Evolutionary conservation across 2,113 vertebrate genomes (phyloP).

Genomic region (Pteropus alecto): DNA sequence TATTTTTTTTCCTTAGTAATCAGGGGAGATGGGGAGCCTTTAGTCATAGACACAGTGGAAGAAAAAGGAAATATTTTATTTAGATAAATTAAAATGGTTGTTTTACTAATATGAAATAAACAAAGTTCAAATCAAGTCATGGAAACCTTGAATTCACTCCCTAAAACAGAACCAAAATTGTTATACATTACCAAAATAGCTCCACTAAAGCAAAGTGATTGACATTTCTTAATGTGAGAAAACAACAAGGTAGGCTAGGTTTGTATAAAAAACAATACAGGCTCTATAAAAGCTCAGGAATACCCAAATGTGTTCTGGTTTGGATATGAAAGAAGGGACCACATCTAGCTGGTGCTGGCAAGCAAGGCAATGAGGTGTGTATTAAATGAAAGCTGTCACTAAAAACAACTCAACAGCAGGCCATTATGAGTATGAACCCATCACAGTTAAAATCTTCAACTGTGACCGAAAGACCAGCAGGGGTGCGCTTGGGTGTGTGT

Average conservation of each 20-base stretch:
- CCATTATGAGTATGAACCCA: slow-evolving; percentile 52
- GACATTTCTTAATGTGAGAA: slow-evolving; percentile 70
- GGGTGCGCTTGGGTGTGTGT: background rate
- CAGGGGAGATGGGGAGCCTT: background rate
- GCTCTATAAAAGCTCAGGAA: slow-evolving; percentile 62
- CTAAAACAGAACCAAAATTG: slow-evolving; percentile 19
- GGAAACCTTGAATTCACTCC: slow-evolving; percentile 42
- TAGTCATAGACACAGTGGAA: slow-evolving; percentile 49
- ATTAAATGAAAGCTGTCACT: slow-evolving; percentile 71
- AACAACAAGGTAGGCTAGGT: slow-evolving; percentile 66
- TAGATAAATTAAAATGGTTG: slow-evolving; percentile 53
- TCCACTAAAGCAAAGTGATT: slow-evolving; percentile 49
- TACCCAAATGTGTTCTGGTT: slow-evolving; percentile 59
- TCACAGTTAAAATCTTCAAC: slow-evolving; percentile 59
- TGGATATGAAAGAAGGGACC: slow-evolving; percentile 52
- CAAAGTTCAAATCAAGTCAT: slow-evolving; percentile 38
- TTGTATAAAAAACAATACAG: slow-evolving; percentile 61
- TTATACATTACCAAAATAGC: slow-evolving; percentile 57
- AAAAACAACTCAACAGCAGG: slow-evolving; percentile 66
- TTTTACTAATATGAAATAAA: slow-evolving; percentile 48
- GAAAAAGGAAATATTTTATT: slow-evolving; percentile 78
- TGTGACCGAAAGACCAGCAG: slow-evolving; percentile 49
- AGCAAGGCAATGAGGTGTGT: slow-evolving; percentile 69
- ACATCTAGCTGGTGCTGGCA: slow-evolving; percentile 57
- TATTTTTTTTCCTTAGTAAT: background rate